phyloP scores from a whole-genome alignment of 53 echinoderm and acorn worm genomes.

The Hippasteria phrygiana region DNA sequence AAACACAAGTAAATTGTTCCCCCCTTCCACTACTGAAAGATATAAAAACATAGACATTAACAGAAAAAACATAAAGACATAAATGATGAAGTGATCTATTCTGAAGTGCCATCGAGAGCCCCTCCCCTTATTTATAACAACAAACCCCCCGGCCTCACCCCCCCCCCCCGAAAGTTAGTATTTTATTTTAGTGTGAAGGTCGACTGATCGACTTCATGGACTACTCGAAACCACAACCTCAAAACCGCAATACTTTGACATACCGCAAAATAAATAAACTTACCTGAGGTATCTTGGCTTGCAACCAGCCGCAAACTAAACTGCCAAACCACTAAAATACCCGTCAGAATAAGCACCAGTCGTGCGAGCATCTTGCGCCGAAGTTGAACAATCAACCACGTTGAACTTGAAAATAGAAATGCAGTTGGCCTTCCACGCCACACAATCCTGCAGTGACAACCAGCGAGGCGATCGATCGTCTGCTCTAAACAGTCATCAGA shows the following conservation, averaged over 20 bases:
- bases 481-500: background rate
- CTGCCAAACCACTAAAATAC: slow-evolving; percentile 25
- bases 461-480: background rate
- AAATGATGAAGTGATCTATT: no score
- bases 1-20: no score
- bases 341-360: slow-evolving; percentile 19
- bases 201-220: background rate
- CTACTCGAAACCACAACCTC: background rate
- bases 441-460: background rate
- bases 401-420: slow-evolving; percentile 20
- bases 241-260: slow-evolving; percentile 23
- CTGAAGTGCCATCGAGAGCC: no score
- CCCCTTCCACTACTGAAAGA: no score
- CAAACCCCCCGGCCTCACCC: no score
- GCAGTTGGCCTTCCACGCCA: background rate
- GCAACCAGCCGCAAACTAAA: background rate
- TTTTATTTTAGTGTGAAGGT: no score
- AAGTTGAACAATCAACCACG: background rate
- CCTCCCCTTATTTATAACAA: no score
- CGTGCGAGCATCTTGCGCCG: slow-evolving; percentile 1
- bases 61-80: no score
- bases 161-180: no score
- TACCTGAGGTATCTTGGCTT: slow-evolving; percentile 35
- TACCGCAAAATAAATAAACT: background rate
- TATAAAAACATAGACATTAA: no score